Base-by-base conservation (phyloP, 2,113 vertebrate species). In the Cochlearius cochlearius region DNA sequence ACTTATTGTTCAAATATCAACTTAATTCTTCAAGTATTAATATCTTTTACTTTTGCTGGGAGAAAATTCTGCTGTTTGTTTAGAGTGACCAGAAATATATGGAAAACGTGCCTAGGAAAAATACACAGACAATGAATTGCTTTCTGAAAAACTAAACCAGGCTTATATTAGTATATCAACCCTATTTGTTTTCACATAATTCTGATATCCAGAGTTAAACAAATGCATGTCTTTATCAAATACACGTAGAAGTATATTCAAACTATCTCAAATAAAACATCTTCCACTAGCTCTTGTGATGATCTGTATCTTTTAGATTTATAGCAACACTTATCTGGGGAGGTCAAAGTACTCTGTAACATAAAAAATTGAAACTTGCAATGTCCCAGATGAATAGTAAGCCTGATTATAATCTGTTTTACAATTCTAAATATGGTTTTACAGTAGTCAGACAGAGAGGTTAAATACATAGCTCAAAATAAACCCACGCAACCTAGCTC, bases 121-220 rank as follows among this genome's bases (percentile, higher is more conserved):
- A 89, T n/a, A 66, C 1, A 82, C 43, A 88, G 50, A 62, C 20
- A 71, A 71, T 11, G 3, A 86, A 75, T 22, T 78, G n/a, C 34
- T 89, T 96, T 78, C 49, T 96, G 73, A 81, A 92, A 94, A 89
- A 80, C 25, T 18, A 86, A 90, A 62, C 15, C 4, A 75, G n/a
- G 27, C 68, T 91, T 78, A 34, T 60, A 26, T 18, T 55, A 84
- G 60, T 49, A 68, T 11, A 87, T 52, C 49, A 75, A 26, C 13
- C 32, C 25, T 20, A 60, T 74, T 84, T 60, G 29, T 58, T 74
- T 77, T 58, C 78, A 86, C 10, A 16, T 84, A 83, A 80, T 74
- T 90, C 67, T 80, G 43, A 56, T 63, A 74, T 11, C 30, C 62
- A n/a, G 17, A 74, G 27, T 43, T 66, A 82, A 93, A 79, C 41